Conservation (phyloP, 2,888 invertebrate species). For the Salpingus planirostris region DNA sequence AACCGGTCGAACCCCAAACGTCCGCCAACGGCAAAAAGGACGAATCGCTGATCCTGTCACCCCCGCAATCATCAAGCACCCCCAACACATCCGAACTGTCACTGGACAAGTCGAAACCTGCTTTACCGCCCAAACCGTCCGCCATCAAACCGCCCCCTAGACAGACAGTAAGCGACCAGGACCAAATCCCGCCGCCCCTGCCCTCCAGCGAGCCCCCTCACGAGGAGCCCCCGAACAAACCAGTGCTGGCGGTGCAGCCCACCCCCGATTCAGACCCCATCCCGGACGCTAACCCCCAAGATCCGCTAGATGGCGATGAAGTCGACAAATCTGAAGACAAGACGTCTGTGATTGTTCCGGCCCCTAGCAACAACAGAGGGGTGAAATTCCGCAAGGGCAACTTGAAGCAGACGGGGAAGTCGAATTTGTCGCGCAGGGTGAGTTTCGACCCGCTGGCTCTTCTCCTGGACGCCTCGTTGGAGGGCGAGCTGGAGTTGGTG, state of each 20-base stretch:
- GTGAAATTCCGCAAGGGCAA: constrained; percentile 77
- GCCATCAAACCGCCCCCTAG: constrained; percentile 53
- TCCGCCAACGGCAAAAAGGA: constrained; percentile 32
- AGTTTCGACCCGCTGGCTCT: constrained; percentile 97
- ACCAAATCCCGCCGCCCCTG: constrained; percentile 40
- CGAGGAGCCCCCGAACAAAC: constrained; percentile 19
- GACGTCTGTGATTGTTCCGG: too few species aligned
- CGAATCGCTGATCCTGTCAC: constrained; percentile 39
- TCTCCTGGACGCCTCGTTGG: constrained; percentile 91
- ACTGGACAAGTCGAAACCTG: constrained; percentile 58
- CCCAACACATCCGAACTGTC: constrained; percentile 48
- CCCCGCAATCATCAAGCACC: constrained; percentile 54
- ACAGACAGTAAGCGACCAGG: constrained; percentile 35
- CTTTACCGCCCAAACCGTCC: constrained; percentile 79
- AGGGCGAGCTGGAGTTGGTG: constrained; percentile 95
- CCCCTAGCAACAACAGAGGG: too few species aligned
- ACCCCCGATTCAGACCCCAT: too few species aligned
- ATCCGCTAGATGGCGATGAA: too few species aligned
- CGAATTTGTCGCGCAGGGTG: constrained; percentile 71
- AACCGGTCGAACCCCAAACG: constrained; percentile 71
- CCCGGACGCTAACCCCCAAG: constrained; percentile 17
- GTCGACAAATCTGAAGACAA: constrained; percentile 24
- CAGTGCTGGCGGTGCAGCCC: too few species aligned
- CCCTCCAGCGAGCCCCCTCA: constrained; percentile 34
- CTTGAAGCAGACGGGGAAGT: constrained; percentile 49